These are phyloP conservation scores for Thaumetopoea pityocampa DNA, from an alignment of 1,140 invertebrate genomes.

Conservation along the genomic window DNA sequence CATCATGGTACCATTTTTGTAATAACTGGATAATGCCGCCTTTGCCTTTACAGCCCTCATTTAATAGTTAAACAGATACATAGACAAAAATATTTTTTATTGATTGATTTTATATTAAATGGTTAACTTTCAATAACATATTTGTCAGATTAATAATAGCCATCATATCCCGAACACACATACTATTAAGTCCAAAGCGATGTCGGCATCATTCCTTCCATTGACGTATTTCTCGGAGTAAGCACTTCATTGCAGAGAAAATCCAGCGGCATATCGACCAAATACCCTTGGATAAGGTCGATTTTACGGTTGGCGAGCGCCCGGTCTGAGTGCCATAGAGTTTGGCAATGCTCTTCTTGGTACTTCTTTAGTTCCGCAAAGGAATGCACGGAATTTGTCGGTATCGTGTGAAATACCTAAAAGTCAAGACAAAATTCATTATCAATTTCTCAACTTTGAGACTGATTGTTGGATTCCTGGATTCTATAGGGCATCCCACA, in stretches of 20 bases:
- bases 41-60: too few species aligned
- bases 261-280: slow-evolving; percentile 90
- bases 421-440: slow-evolving; percentile 7
- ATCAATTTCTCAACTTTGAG: not conserved
- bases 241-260: slow-evolving; percentile 91
- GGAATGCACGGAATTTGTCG: slow-evolving; percentile 85
- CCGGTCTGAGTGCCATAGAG: slow-evolving; percentile 83
- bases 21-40: too few species aligned
- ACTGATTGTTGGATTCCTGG: not conserved
- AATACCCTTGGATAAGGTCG: slow-evolving; percentile 86
- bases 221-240: slow-evolving; percentile 85
- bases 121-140: too few species aligned
- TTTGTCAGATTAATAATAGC: too few species aligned
- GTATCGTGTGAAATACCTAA: slow-evolving; percentile 87
- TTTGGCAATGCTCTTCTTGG: slow-evolving; percentile 77
- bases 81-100: too few species aligned
- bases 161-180: too few species aligned
- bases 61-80: too few species aligned
- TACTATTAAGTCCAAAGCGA: slow-evolving; percentile 85
- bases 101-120: not conserved
- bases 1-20: too few species aligned
- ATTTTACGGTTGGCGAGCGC: slow-evolving; percentile 82
- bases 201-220: slow-evolving; percentile 90
- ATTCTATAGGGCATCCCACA: too few species aligned
- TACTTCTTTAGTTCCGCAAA: slow-evolving; percentile 86